Evolutionary conservation across 2,113 vertebrate species (phyloP), one percentile per base, ranked within the genome.

Genomic region (Eidolon helvum): DNA sequence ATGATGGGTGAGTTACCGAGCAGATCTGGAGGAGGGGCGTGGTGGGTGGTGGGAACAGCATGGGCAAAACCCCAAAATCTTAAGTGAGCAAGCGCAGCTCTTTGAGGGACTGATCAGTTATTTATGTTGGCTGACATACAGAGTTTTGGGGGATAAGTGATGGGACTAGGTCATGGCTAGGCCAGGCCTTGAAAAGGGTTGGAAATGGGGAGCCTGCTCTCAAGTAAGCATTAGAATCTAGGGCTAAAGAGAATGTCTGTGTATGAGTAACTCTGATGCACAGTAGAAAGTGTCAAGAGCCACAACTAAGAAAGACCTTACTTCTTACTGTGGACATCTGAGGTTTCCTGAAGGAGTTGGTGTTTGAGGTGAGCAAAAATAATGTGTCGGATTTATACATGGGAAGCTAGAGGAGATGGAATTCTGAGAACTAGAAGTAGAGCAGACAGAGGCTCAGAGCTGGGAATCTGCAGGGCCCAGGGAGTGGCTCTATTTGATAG

Each of bases 401-500:
- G 5, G 68, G 75, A 43, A 63, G 59, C 12, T 33, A 10, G 78
- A 93, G 26, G 38, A 57, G 48, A n/a, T 30, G 71, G 71, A 38
- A 77, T 91, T 93, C 57, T 75, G 94, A 88, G 72, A 91, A 91
- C 53, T 40, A 50, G 78, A 93, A 75, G 45, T 5, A 69, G 45
- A 79, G 45, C 43, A 35, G 68, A 65, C 33, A 45, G 57, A 95
- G 30, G 26, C 43, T 72, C 38, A 19, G 77, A 45, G 21, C 55
- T 22, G 57, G 77, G 65, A 69, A 74, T 3, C 30, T 11, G 7
- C 15, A 26, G 59, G 55, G 61, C 30, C 38, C 55, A 55, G 57
- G 2, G 21, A 55, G 45, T 1, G 6, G 55, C 50, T 84, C 28
- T 68, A 10, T 30, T 33, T 83, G 92, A 45, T 28, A 57, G 19